These are phyloP conservation scores for Myiothlypis chrysogaster DNA, from an alignment of 2,797 vertebrate genomes.

Conservation along the genomic window DNA sequence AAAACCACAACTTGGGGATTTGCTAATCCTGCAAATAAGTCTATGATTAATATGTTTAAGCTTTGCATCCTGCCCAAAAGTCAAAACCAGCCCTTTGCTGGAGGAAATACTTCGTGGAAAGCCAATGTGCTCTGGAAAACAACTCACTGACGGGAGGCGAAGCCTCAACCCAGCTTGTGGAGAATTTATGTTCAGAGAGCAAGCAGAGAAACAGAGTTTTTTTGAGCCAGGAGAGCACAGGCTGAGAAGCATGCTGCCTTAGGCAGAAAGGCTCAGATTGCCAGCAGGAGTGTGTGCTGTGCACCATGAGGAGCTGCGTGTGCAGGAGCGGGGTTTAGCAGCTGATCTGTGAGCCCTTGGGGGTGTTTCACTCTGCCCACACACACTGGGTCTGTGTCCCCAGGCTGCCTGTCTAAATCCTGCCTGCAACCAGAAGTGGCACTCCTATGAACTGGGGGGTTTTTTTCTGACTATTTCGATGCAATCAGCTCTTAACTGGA, in stretches of 20 bases:
- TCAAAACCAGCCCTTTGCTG: background rate
- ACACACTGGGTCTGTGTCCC: background rate
- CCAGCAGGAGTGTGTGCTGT: background rate
- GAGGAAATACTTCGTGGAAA: background rate
- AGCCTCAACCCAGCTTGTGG: background rate
- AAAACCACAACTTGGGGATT: background rate
- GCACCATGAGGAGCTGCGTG: rapidly evolving
- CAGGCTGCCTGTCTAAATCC: background rate
- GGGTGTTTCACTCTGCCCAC: background rate
- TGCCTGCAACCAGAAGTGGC: background rate
- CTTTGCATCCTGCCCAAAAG: background rate
- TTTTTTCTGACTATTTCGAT: background rate
- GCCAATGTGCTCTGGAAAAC: background rate
- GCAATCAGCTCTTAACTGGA: background rate
- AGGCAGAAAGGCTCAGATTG: background rate
- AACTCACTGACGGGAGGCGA: background rate
- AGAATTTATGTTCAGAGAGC: background rate
- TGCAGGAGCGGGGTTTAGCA: background rate
- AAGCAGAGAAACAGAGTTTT: background rate
- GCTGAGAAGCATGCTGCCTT: background rate
- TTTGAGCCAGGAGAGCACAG: background rate
- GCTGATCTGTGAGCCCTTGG: background rate
- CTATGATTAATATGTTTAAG: background rate
- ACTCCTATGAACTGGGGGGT: background rate
- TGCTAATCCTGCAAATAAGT: background rate